Base-by-base conservation (phyloP, 2,113 vertebrate genomes). In the zebrafish (Danio rerio) region DNA sequence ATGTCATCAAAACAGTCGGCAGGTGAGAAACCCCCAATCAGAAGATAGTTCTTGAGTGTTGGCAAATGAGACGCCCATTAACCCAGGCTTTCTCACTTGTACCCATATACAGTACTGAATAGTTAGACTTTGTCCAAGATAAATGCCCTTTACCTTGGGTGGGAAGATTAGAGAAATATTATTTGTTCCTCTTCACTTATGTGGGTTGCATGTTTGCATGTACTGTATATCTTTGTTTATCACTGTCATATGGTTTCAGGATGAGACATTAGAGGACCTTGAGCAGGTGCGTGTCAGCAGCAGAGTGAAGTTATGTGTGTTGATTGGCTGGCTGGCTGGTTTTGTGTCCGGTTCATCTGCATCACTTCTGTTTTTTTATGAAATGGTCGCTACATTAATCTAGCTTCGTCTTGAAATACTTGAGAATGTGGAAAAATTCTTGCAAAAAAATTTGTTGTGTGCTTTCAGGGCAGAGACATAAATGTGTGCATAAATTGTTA, bases 191-290 rank as follows among this genome's bases (percentile, higher is more conserved):
- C 18, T 70, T 55, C 42, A 47, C 47, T 1, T 50, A 49, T 84
- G 43, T 74, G 59, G 73, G 61, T 55, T 63, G 4, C 71, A 49
- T 76, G 56, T 82, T 11, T 83, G 31, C 77, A 50, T 71, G 65
- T 59, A 8, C 49, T 75, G 59, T 62, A n/a, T 70, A 81, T 83
- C 69, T 65, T 71, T 68, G 84, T 73, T 89, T 79, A 86, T 85
- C 81, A 89, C 87, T 93, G 80, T 81, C 86, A 76, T 93, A 85
- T 94, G 92, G 89, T 94, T 94, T 83, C 93, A 94, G 94, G 93
- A 86, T 90, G 84, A 90, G 88, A 88, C 86, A 81, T 72, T 90
- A 88, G 87, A 91, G 86, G 88, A 87, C 86, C 77, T 76, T 90
- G 88, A 90, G 88, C 88, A 93, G 93, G 92, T 93, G 92, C 88